Base-by-base conservation (phyloP, 2,888 invertebrate species). In the Drosophila stalkeri region DNA sequence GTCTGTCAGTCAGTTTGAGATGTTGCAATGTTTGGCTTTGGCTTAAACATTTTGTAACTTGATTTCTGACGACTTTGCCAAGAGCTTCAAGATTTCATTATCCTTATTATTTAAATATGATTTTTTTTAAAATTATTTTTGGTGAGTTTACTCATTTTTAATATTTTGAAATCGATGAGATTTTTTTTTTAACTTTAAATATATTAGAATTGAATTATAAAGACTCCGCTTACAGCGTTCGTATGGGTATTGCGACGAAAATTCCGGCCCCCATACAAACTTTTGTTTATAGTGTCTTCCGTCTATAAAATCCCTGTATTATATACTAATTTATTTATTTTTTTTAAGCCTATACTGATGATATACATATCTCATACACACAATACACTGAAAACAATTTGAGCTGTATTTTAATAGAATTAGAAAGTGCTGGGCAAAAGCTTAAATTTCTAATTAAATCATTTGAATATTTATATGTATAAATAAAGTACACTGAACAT, bases 11-110 rank as follows among this genome's bases (percentile, higher is more conserved):
- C 20, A 31, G 18, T 18, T 16, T 8, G 16, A 35, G 52, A 14
- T 52, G 35, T 52, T 56, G 56, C 43, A 56, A 43, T 31, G 18
- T 9, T 59, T 20, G 44, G 43, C 20, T 31, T 11, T 2, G 27
- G 18, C 49, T 18, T n/a, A 11, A 49, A 31, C n/a, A 33, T 31
- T 51, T 51, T 51, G 31, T 33, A 33, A 51, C 4, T 18, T 18
- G 31, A 31, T 47, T 47, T 47, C 16, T 11, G 7, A 11, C 18
- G 49, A 33, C 18, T 18, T n/a, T 49, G 49, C 11, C 8, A 2
- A 9, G 11, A 31, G 31, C n/a, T 31, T n/a, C 11, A 9, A 5
- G 1, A 49, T 9, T 49, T 49, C 18, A 12, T 51, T 49, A 33
- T 51, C 49, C 49, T 49, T n/a, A 27, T 18, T n/a, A 27, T 35